Conservation (phyloP, 2,113 vertebrate species). For the Colistium nudipinnis region DNA sequence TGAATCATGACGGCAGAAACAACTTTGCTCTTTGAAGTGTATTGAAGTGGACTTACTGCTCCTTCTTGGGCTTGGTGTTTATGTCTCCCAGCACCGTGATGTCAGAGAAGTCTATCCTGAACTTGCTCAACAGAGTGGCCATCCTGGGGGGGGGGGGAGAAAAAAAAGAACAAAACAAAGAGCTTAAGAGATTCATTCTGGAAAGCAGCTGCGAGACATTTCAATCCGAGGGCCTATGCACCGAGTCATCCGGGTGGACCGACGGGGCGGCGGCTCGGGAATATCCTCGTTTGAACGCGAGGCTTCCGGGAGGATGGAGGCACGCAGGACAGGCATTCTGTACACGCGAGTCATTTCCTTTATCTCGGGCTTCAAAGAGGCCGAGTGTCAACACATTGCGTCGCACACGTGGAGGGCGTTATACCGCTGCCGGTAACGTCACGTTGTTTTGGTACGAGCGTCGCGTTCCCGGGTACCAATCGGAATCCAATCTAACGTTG, state of each 20-base stretch:
- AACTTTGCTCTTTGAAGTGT: not conserved
- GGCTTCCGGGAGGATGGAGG: not conserved
- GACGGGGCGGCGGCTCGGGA: conserved; percentile 5
- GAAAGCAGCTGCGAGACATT: conserved; percentile 2
- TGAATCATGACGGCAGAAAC: not conserved
- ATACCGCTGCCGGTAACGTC: not conserved
- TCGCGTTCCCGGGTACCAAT: not conserved
- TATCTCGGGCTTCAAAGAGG: conserved; percentile 31
- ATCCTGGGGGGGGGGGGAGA: too few relatives aligned
- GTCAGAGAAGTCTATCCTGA: conserved; percentile 98
- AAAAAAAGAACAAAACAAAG: not conserved
- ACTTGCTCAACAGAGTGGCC: conserved; percentile 98
- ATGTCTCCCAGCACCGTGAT: conserved; percentile 97
- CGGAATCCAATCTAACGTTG: not conserved
- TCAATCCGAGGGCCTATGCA: not conserved
- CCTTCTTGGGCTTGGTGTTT: conserved; percentile 97
- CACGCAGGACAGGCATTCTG: conserved; percentile 19
- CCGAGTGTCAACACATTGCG: not conserved
- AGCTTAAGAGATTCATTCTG: not conserved
- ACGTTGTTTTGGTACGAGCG: not conserved
- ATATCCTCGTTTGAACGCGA: conserved; percentile 30
- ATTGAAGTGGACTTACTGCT: conserved; percentile 84
- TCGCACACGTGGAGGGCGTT: not conserved
- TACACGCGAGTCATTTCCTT: conserved; percentile 41
- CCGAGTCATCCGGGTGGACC: not conserved